Base-by-base conservation (phyloP, 2,113 vertebrate species). In the Saccopteryx leptura region DNA sequence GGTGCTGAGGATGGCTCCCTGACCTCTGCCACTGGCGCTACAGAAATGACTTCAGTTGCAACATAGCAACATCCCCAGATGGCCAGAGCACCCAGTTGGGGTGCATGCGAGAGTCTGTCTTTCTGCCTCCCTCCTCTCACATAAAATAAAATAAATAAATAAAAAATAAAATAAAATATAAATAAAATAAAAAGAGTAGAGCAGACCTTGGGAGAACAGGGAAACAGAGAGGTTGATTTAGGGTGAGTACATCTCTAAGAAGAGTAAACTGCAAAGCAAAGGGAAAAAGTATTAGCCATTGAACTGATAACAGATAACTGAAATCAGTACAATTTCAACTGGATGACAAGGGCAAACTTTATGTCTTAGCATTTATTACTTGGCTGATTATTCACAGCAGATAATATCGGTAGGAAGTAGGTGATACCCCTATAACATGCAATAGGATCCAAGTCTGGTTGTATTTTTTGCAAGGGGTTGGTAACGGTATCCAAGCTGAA, bases 221-320 rank as follows among this genome's bases (percentile, higher is more conserved):
- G 18, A 71, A 89, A 78, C 21, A 69, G n/a, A 60, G 39, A 72
- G n/a, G 61, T 82, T 93, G 63, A 61, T 74, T 93, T 81, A 76
- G 65, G 18, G 33, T 13, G 18, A 5, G n/a, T 87, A 76, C 24
- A 71, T 9, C 21, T 86, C 24, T 9, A 84, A 87, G n/a, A 80
- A 75, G 52, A 75, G 48, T 82, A 63, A 58, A 26, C 33, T 56
- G 13, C n/a, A 88, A 95, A 93, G 13, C 60, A 95, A 93, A 95
- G 60, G 28, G 11, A 19, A 56, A 88, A 78, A 14, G 9, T 9
- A 1, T 88, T 50, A 93, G 28, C 17, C 10, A 5, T 46, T 91
- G 74, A 85, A 39, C 69, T 84, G 28, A 66, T 72, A 81, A 74
- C 24, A 63, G 12, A 17, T 75, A 79, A 66, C 31, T 82, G 56